Conservation (phyloP, 2,797 vertebrate genomes). For the Sciurus carolinensis region DNA sequence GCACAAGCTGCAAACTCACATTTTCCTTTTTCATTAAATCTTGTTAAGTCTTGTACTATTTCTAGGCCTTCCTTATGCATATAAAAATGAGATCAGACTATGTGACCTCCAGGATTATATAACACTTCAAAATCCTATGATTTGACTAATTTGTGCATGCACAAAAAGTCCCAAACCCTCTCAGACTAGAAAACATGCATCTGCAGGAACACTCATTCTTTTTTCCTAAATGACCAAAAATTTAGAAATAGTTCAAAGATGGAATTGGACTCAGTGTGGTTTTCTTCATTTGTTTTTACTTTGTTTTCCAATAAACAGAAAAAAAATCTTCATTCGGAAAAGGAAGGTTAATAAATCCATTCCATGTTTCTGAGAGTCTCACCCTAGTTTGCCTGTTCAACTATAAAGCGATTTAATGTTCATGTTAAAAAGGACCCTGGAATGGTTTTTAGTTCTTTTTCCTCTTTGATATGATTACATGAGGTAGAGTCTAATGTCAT, state of each 20-base stretch:
- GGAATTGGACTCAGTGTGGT: not conserved
- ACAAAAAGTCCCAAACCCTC: not conserved
- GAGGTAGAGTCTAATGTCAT: slow-evolving; percentile 1
- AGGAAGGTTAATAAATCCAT: not conserved
- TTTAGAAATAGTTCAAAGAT: slow-evolving; percentile 31
- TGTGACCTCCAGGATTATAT: not conserved
- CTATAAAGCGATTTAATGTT: not conserved
- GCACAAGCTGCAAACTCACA: not conserved
- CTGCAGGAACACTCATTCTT: not conserved
- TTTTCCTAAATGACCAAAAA: not conserved
- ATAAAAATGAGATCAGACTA: not conserved
- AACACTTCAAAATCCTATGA: not conserved
- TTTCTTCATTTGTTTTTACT: not conserved
- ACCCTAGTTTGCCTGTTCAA: not conserved
- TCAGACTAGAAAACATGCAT: not conserved
- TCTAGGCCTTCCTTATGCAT: not conserved
- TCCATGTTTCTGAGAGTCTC: not conserved
- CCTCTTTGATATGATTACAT: slow-evolving; percentile 11
- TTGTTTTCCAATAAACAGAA: not conserved
- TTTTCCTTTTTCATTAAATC: not conserved
- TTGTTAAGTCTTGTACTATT: slow-evolving; percentile 39
- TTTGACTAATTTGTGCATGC: not conserved
- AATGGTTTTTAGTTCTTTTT: not conserved
- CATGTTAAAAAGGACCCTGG: not conserved
- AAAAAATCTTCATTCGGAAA: not conserved